Conservation (phyloP, 2,113 vertebrate species). For the Dipodomys stephensi region DNA sequence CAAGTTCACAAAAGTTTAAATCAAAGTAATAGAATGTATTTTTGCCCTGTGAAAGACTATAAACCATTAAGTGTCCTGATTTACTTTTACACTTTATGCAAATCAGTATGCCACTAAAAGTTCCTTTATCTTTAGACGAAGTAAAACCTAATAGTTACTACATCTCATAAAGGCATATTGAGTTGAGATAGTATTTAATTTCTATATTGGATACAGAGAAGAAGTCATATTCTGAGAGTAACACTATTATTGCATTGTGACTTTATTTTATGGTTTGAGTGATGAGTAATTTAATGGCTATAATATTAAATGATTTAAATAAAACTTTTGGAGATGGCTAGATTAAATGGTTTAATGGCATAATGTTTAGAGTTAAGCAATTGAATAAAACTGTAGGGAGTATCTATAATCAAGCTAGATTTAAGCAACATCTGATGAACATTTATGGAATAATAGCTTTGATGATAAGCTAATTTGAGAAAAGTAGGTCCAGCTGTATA, state of each 20-base stretch:
- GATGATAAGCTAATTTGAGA: conserved; percentile 72
- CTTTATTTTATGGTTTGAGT: conserved; percentile 47
- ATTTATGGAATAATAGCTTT: conserved; percentile 78
- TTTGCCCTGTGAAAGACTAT: not conserved
- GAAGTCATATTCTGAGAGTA: conserved; percentile 13
- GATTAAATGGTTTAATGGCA: conserved; percentile 48
- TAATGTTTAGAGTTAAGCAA: conserved; percentile 78
- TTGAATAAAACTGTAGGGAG: conserved; percentile 71
- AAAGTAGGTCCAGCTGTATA: conserved; percentile 77
- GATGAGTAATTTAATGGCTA: not conserved
- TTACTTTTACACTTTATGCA: conserved; percentile 32
- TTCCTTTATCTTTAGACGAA: not conserved
- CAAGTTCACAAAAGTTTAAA: not conserved
- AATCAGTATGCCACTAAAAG: not conserved
- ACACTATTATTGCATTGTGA: conserved; percentile 43
- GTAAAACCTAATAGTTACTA: not conserved
- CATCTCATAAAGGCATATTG: not conserved
- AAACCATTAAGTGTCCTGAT: not conserved
- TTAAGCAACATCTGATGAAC: conserved; percentile 80
- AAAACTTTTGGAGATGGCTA: not conserved
- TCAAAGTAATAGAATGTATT: not conserved
- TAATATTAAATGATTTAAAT: conserved; percentile 27
- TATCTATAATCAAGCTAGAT: conserved; percentile 67
- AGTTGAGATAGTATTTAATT: conserved; percentile 20
- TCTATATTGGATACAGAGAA: not conserved